Base-by-base conservation (phyloP, 2,113 vertebrate species). In the Capreolus pygargus region DNA sequence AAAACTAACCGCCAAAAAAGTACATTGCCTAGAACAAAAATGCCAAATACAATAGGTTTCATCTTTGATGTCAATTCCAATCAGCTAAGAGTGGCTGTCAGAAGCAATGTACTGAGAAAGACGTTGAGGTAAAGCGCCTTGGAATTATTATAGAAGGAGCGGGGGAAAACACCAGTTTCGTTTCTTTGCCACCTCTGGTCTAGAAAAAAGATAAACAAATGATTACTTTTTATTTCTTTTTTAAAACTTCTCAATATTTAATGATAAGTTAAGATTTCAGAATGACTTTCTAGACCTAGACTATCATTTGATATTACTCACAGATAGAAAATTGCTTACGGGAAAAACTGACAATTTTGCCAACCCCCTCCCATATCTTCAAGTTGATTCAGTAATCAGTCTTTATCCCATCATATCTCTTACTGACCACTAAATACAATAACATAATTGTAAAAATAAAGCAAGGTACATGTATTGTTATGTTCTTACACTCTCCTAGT, bases 361-460 rank as follows among this genome's bases (percentile, higher is more conserved):
- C 39, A 67, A 17, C 23, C 19, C 10, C 15, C n/a, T 60, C 67
- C 50, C 67, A 23, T 39, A 74, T 74, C 67, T 39, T 67, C 33
- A 92, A 55, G 23, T 13, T 94, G 43, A 64, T n/a, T 54, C 47
- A 61, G 5, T 74, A 92, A 82, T 91, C 27, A 86, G 36, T 52
- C 55, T 89, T 54, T 89, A 91, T 33, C 58, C 7, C 21, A 83
- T 67, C 60, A 64, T 15, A 47, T 74, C 23, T 52, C 76, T 81
- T 94, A 88, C 50, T 54, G 86, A 84, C 74, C 25, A 89, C 10
- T 79, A 95, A 86, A 60, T 67, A 58, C 39, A 39, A 36, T 14
- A 85, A 85, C 19, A 92, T 74, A 81, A 39, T 94, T 89, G 81
- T 30, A 82, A 82, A 95, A 88, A 86, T 88, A 74, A 61, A 81